Base-by-base conservation (phyloP, 2,888 invertebrate genomes). In the Nemapogon koenigi region DNA sequence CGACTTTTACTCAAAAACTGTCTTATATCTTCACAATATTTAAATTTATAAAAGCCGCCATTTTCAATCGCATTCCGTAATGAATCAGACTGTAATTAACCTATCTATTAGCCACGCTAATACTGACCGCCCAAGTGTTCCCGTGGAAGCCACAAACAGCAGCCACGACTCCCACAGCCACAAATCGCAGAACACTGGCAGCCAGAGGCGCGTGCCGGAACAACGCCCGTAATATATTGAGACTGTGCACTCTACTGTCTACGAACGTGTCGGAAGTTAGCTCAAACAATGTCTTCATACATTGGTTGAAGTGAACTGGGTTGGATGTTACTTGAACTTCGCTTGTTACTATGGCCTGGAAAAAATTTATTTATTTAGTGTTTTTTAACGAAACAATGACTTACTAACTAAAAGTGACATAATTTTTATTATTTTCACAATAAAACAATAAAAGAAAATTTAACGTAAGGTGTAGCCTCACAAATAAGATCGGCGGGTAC, bases 201-300 rank as follows among this genome's bases (percentile, higher is more conserved):
- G 87, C 87, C 27, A 97, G 76, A 46, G 86, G 82, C 2, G 90
- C 83, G 62, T 91, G 88, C 22, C 90, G 83, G 57, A 86, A 90
- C 27, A 97, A 62, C 0, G 91, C 88, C 46, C 95, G 81, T 46
- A 97, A 69, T 38, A 95, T 89, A 64, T 97, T 96, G 49, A 93
- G 64, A n/a, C 90, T 85, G 66, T 96, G 97, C 19, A 88, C 84
- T 41, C 86, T 81, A 0, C 82, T 75, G 40, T 84, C 83, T n/a
- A 60, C 55, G 19, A 44, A 43, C 14, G n/a, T n/a, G 3, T 11
- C 16, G 16, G 73, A 47, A 2, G 61, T 75, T 39, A 81, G 55
- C 4, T 49, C 44, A 31, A 90, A 57, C 15, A 90, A 63, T 4
- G 63, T 61, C 0, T 46, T 43, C 79, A 89, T 83, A 43, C 84